Conservation (phyloP, 30 jellyfish, hydroid and myxozoan species). For the Catostylus mosaicus region DNA sequence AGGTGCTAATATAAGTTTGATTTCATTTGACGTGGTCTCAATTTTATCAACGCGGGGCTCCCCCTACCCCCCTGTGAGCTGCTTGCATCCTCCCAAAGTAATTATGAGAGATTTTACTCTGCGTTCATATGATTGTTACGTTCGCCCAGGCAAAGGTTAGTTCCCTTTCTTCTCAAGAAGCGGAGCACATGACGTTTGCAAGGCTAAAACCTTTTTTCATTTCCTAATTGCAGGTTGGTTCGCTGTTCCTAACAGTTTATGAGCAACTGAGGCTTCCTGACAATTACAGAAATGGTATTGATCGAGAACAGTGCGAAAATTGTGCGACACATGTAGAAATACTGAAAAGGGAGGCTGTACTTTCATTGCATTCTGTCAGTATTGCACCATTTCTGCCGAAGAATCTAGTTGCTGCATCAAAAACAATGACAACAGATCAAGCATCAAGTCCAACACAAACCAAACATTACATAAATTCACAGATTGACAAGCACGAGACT, state of each 20-base stretch:
- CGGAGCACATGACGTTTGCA: too few species aligned
- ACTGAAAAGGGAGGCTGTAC: conserved; percentile 79
- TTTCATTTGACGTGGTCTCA: too few species aligned
- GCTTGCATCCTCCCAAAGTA: too few species aligned
- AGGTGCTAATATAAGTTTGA: neutral
- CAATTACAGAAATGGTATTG: conserved; percentile 63
- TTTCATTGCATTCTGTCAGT: conserved; percentile 71
- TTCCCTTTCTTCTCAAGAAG: too few species aligned
- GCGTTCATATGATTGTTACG: too few species aligned
- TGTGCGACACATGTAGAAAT: conserved; percentile 88
- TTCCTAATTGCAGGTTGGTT: conserved; percentile 66
- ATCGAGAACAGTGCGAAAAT: conserved; percentile 82
- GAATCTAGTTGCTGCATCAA: conserved; percentile 46
- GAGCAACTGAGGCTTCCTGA: conserved; percentile 84
- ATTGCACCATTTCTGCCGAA: conserved; percentile 82
- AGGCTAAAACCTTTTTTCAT: too few species aligned
- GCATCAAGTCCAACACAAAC: conserved; percentile 15
- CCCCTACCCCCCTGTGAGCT: too few species aligned
- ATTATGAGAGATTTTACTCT: too few species aligned
- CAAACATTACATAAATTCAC: conserved; percentile 18
- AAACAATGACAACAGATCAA: conserved; percentile 34
- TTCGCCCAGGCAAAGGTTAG: too few species aligned
- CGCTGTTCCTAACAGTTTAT: conserved; percentile 76
- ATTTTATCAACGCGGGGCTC: too few species aligned
- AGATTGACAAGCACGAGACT: neutral